Evolutionary conservation across 2,888 invertebrate species (phyloP).

Genomic region (Plutella xylostella): DNA sequence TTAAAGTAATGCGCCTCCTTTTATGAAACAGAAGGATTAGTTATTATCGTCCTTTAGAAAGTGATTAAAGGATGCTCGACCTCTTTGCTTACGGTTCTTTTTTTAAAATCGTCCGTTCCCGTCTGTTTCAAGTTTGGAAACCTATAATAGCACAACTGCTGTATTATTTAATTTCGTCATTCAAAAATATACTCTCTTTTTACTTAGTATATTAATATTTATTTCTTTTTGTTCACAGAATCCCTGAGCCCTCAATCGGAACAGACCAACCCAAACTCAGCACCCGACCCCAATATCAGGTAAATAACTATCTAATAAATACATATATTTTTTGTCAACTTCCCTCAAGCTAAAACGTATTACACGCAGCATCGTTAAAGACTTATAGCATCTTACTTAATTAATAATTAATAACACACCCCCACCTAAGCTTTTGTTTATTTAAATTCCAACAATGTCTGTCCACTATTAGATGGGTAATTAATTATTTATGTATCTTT

Average conservation of each 20-base stretch:
- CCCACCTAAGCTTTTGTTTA: background rate
- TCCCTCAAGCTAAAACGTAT: too few species aligned
- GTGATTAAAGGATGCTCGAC: background rate
- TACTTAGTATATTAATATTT: background rate
- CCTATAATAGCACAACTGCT: too few species aligned
- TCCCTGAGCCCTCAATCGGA: constrained; percentile 61
- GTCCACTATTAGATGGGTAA: background rate
- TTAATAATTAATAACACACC: background rate
- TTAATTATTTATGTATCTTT: constrained; percentile 1
- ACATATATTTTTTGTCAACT: too few species aligned
- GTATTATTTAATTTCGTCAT: too few species aligned
- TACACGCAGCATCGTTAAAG: background rate
- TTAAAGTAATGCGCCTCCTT: constrained; percentile 32
- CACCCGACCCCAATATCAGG: constrained; percentile 60
- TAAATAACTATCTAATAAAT: too few species aligned
- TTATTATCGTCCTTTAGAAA: constrained; percentile 19
- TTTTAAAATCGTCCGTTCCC: background rate
- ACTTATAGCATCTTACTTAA: too few species aligned
- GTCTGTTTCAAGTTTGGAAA: too few species aligned
- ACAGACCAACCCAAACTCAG: constrained; percentile 47
- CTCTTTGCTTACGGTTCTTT: too few species aligned
- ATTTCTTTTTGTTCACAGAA: constrained; percentile 44
- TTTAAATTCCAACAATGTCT: background rate
- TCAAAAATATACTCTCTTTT: too few species aligned
- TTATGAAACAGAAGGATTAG: constrained; percentile 31